A percentile compares a stretch with the other conserved stretches of the same genome.
These are phyloP conservation scores for Nomia melanderi DNA, from an alignment of 1,140 invertebrate genomes.

Conservation along the genomic window DNA sequence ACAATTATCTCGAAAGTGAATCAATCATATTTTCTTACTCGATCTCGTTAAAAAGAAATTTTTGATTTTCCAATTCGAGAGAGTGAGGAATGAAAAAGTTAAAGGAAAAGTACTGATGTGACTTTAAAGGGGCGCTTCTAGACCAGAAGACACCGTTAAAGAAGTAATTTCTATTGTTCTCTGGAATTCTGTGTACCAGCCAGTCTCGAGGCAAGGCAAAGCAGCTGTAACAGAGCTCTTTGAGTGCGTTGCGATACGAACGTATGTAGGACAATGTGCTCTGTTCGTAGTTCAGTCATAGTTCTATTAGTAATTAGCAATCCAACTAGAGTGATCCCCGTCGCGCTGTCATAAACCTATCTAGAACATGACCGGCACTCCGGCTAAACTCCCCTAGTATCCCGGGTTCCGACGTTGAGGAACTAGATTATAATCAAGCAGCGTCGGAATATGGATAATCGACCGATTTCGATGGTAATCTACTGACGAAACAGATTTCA, in stretches of 20 bases:
- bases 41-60: too few species aligned
- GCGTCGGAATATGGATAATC: constrained; percentile 29
- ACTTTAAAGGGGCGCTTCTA: too few species aligned
- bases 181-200: background rate
- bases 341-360: constrained; percentile 54
- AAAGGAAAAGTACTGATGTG: too few species aligned
- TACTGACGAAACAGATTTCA: constrained; percentile 30
- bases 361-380: constrained; percentile 47
- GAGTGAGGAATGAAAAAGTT: too few species aligned
- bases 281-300: constrained; percentile 42
- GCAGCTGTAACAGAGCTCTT: background rate
- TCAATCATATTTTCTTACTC: too few species aligned
- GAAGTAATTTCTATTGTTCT: background rate
- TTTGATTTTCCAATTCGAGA: too few species aligned
- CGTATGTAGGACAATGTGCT: constrained; percentile 3
- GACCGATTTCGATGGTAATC: constrained; percentile 39
- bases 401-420: constrained; percentile 16
- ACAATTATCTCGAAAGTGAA: too few species aligned
- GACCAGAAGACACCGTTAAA: background rate
- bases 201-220: background rate
- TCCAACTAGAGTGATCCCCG: constrained; percentile 53
- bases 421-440: constrained; percentile 46
- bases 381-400: constrained; percentile 30
- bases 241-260: background rate
- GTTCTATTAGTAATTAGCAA: constrained; percentile 61